A percentile compares a stretch with the other conserved stretches of the same genome.
phyloP scores from a whole-genome alignment of 2,888 invertebrate genomes.

The Chalcis sispes region DNA sequence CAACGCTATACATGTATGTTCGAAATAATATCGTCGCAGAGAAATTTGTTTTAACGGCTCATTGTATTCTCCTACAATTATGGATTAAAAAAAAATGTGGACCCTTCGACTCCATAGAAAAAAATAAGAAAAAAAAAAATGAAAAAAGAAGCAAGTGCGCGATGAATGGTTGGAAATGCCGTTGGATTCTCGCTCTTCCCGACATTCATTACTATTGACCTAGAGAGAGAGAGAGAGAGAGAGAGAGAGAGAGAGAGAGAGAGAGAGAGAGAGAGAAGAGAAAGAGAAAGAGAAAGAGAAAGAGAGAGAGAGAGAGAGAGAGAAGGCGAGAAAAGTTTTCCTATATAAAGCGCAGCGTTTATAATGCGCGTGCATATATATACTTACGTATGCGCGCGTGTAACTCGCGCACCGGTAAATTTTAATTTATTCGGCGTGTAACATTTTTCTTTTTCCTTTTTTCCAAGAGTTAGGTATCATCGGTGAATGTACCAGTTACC shows the following conservation, averaged over 20 bases:
- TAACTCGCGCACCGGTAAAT: conserved; percentile 25
- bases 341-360: no score
- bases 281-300: conserved; percentile 30
- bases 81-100: neutral
- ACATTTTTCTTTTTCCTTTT: neutral
- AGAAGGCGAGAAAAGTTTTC: conserved; percentile 36
- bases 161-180: conserved; percentile 46
- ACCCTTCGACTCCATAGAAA: neutral
- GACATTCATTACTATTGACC: conserved; percentile 54
- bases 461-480: no score
- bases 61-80: neutral
- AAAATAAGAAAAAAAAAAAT: neutral
- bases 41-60: conserved; percentile 27
- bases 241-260: conserved; percentile 33
- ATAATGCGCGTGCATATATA: neutral
- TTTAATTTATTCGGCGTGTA: conserved; percentile 32
- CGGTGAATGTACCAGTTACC: no score
- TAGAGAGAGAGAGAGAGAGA: conserved; percentile 35
- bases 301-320: conserved; percentile 33
- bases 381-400: neutral
- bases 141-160: conserved; percentile 17
- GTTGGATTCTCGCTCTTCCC: conserved; percentile 35
- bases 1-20: no score
- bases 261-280: no score
- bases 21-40: conserved; percentile 7